A percentile compares a stretch with the other conserved stretches of the same genome.
These are phyloP conservation scores for Drosophila austrosaltans DNA, from an alignment of 2,888 invertebrate genomes.

Conservation along the genomic window DNA sequence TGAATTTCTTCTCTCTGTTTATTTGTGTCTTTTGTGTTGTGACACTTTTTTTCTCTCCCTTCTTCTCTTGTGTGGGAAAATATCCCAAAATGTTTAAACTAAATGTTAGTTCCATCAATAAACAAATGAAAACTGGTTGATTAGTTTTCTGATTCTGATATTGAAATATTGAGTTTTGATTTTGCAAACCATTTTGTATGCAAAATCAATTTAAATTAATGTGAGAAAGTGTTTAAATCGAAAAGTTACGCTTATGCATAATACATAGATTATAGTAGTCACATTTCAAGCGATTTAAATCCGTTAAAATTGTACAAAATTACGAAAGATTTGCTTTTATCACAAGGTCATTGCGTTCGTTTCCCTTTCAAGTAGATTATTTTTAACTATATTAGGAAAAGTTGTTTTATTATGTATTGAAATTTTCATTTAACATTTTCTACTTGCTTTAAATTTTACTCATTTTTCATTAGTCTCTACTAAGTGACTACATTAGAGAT, in stretches of 20 bases:
- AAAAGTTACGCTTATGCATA: background rate
- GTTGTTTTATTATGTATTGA: too few species aligned
- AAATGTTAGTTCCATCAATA: constrained; percentile 5
- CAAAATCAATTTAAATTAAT: constrained; percentile 8
- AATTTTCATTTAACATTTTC: too few species aligned
- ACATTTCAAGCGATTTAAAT: background rate
- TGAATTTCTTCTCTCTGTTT: constrained; percentile 16
- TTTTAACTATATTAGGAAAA: too few species aligned
- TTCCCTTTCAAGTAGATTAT: too few species aligned
- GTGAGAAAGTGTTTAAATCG: background rate
- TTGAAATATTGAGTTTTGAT: constrained; percentile 1
- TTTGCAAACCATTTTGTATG: background rate
- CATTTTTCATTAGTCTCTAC: background rate
- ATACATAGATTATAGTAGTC: background rate
- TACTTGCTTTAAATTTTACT: background rate
- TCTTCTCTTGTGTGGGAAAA: constrained; percentile 58
- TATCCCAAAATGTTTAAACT: constrained; percentile 25
- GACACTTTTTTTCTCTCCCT: constrained; percentile 49
- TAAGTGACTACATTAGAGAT: background rate
- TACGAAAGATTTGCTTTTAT: background rate
- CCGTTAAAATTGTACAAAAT: too few species aligned
- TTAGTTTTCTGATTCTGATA: background rate
- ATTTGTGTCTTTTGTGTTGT: constrained; percentile 38
- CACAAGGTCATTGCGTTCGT: too few species aligned
- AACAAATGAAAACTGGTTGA: background rate